Percentiles rank a stretch among this genome's conserved stretches.
Conservation (phyloP, 2,113 vertebrate genomes). For the Colossoma macropomum region DNA sequence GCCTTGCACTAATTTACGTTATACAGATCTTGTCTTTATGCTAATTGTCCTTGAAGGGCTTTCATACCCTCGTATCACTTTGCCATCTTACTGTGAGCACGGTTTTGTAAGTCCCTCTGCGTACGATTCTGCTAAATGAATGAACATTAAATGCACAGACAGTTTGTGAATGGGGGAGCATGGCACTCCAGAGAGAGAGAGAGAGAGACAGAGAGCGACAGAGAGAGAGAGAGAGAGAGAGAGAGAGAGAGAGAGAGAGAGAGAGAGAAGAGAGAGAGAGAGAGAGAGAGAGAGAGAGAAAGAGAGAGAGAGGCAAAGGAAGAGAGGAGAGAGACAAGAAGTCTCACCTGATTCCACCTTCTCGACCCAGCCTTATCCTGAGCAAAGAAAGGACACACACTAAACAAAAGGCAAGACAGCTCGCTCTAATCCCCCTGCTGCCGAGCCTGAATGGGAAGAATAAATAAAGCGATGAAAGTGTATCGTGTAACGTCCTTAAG, state of each 20-base stretch:
- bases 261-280: background rate
- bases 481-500: conserved; percentile 47
- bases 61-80: background rate
- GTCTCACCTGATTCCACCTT: conserved; percentile 43
- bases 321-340: background rate
- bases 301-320: background rate
- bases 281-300: background rate
- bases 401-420: conserved; percentile 47
- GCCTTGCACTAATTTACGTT: background rate
- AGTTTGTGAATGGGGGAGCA: background rate
- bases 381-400: conserved; percentile 41
- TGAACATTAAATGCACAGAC: background rate
- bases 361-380: background rate
- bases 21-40: background rate
- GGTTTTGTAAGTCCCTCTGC: background rate
- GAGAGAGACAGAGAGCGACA: background rate
- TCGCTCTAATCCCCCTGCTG: conserved; percentile 48
- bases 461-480: conserved; percentile 56
- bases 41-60: background rate
- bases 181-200: background rate
- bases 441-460: conserved; percentile 17
- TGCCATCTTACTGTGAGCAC: background rate
- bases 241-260: no score
- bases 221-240: no score
- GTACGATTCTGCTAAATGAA: background rate